phyloP scores from a whole-genome alignment of 2,888 invertebrate species.

The Agriopis marginaria region DNA sequence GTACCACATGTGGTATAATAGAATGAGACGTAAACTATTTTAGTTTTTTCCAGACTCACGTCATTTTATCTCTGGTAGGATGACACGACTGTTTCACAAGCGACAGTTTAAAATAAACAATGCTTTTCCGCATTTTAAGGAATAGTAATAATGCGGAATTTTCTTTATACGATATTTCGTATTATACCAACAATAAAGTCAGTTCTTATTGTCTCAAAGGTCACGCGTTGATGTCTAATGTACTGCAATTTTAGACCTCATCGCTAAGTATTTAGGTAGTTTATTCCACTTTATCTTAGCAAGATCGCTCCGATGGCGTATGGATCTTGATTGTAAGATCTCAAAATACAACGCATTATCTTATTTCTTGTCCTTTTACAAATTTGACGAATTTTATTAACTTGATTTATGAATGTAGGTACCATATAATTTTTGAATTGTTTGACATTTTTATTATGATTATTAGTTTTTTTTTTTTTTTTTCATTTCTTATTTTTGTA shows the following conservation, averaged over 20 bases:
- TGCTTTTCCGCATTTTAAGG: slow-evolving; percentile 13
- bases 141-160: not conserved
- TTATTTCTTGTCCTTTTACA: no score
- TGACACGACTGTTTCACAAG: slow-evolving; percentile 9
- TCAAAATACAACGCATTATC: not conserved
- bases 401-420: no score
- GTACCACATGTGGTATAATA: slow-evolving; percentile 8
- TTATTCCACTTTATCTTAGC: not conserved
- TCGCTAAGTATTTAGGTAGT: not conserved
- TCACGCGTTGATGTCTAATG: slow-evolving; percentile 6
- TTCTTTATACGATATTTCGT: slow-evolving; percentile 1
- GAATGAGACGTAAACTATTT: slow-evolving; percentile 9
- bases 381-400: no score
- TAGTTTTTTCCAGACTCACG: slow-evolving; percentile 5
- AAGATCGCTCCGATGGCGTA: no score
- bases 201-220: not conserved
- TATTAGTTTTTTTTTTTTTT: no score
- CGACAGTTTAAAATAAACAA: slow-evolving; percentile 17
- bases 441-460: no score
- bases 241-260: not conserved
- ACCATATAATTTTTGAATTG: no score
- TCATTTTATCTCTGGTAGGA: not conserved
- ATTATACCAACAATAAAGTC: no score
- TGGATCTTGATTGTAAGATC: not conserved
- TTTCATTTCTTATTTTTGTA: no score